Conservation (phyloP, 92 coral and sea anemone species). For the Galaxea fascicularis region DNA sequence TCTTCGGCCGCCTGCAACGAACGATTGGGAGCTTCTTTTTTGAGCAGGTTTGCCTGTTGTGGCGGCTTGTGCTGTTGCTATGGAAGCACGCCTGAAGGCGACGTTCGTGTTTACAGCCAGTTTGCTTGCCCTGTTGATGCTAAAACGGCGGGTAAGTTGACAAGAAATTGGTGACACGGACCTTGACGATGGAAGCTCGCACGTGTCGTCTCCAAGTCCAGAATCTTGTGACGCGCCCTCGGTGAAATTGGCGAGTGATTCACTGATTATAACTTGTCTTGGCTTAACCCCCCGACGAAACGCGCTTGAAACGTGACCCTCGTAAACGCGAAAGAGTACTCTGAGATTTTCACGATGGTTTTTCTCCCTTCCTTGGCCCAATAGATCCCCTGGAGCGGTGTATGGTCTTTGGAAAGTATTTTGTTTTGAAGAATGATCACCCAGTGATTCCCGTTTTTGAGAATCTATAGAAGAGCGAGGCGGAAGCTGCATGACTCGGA, state of each 20-base stretch:
- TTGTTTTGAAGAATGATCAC: conserved; percentile 26
- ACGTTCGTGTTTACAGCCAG: conserved; percentile 35
- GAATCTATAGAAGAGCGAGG: conserved; percentile 42
- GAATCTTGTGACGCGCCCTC: conserved; percentile 42
- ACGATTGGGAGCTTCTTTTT: conserved; percentile 56
- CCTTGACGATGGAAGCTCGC: conserved; percentile 21
- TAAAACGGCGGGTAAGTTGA: conserved; percentile 62
- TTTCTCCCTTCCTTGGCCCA: conserved; percentile 21
- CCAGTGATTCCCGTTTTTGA: conserved; percentile 5
- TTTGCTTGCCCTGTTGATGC: conserved; percentile 63
- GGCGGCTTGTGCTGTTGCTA: conserved; percentile 64
- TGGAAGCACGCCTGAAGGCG: conserved; percentile 74
- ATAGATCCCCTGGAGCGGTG: conserved; percentile 71
- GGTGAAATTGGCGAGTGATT: conserved; percentile 38
- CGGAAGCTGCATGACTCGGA: conserved; percentile 62
- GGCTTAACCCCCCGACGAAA: conserved; percentile 78
- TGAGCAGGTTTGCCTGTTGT: conserved; percentile 23
- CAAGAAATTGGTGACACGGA: conserved; percentile 45
- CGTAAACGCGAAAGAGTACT: conserved; percentile 69
- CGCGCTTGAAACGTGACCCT: conserved; percentile 71
- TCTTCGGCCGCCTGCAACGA: conserved; percentile 47
- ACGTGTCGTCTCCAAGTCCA: conserved; percentile 62
- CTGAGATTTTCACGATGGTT: conserved; percentile 70
- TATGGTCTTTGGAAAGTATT: conserved; percentile 45
- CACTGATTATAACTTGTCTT: conserved; percentile 52